A percentile compares a stretch with the other conserved stretches of the same genome.
Conservation (phyloP, 2,113 vertebrate genomes). For the Sorex araneus region DNA sequence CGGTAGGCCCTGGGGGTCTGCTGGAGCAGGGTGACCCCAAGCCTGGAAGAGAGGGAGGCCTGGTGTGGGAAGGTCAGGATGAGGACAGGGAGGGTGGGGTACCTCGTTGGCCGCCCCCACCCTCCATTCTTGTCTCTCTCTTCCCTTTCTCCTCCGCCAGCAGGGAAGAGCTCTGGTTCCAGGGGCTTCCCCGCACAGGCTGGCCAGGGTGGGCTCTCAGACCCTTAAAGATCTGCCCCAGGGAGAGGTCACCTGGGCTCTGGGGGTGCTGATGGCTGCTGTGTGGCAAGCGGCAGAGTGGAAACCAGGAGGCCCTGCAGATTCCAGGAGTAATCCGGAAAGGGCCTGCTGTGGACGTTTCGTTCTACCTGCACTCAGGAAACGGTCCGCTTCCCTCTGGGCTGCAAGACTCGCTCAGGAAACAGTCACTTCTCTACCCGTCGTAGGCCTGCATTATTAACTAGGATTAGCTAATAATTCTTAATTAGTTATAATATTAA, state of each 20-base stretch:
- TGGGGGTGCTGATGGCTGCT: rapidly evolving
- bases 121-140: background rate
- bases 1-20: background rate
- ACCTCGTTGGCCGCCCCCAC: no score
- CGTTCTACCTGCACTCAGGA: background rate
- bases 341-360: no score
- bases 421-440: background rate
- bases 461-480: no score
- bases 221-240: background rate
- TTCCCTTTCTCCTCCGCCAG: background rate
- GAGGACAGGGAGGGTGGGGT: background rate
- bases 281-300: no score
- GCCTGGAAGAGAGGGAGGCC: background rate
- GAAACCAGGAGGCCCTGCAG: background rate
- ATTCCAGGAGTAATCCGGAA: background rate
- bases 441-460: no score
- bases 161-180: no score
- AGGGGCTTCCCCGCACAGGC: rapidly evolving
- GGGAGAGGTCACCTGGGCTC: background rate
- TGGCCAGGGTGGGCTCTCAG: background rate
- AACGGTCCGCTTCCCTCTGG: background rate
- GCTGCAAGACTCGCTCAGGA: background rate
- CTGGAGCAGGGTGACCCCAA: background rate
- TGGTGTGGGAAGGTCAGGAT: background rate
- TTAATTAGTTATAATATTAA: no score